phyloP scores from a whole-genome alignment of 1,140 invertebrate species.

The Mizuhopecten yessoensis region DNA sequence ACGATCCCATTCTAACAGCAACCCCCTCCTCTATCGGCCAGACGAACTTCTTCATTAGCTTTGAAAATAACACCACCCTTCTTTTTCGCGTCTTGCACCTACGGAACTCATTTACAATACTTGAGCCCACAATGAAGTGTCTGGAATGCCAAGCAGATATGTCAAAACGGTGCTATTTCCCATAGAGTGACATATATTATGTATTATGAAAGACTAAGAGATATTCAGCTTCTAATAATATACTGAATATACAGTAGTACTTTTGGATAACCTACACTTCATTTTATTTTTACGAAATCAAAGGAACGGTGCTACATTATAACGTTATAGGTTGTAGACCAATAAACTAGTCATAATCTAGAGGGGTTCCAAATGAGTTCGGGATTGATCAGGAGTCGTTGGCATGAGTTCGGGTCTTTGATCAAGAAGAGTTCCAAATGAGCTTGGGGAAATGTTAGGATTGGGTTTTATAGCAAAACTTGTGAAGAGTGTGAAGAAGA shows the following conservation, averaged over 20 bases:
- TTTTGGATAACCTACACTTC: neutral
- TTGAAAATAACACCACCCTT: neutral
- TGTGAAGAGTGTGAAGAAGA: no score
- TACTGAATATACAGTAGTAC: neutral
- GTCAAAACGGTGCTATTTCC: neutral
- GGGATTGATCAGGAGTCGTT: neutral
- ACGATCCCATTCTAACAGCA: neutral
- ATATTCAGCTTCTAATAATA: no score
- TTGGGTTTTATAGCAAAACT: neutral
- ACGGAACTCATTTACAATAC: neutral
- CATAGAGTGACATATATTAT: neutral
- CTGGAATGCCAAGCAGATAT: neutral
- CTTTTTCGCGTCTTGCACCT: neutral
- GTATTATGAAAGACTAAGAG: neutral
- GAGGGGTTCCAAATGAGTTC: neutral
- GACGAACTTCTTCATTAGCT: neutral
- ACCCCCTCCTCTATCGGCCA: neutral
- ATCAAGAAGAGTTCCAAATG: neutral
- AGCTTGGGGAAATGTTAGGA: neutral
- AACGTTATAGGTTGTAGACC: neutral
- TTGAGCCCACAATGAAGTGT: neutral
- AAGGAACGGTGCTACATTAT: neutral
- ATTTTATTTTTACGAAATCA: no score
- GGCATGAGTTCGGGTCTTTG: neutral
- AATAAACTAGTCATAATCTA: neutral